phyloP scores from a whole-genome alignment of 2,797 vertebrate genomes.

The Enteromius unitaeniatus region DNA sequence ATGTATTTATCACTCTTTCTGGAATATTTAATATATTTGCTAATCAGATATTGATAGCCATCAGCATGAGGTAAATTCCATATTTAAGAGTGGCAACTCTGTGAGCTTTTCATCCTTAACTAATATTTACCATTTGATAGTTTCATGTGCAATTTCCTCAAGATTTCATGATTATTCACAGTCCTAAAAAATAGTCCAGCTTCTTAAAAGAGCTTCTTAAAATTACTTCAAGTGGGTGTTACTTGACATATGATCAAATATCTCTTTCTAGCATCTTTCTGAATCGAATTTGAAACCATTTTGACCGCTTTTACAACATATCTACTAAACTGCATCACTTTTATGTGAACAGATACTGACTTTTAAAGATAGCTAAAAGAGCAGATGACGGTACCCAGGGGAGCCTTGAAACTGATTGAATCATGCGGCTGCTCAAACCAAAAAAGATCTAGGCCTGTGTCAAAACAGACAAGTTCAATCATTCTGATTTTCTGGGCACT shows the following conservation, averaged over 20 bases:
- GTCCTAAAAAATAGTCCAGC: neutral
- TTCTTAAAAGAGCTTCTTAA: neutral
- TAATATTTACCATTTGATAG: neutral
- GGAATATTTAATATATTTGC: neutral
- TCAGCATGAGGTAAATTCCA: neutral
- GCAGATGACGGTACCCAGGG: slow-evolving; percentile 6
- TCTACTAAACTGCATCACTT: neutral
- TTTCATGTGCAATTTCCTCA: neutral
- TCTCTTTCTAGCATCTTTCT: neutral
- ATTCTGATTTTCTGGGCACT: slow-evolving; percentile 30
- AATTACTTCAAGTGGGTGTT: slow-evolving; percentile 1
- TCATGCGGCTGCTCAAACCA: neutral
- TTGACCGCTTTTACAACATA: slow-evolving; percentile 10
- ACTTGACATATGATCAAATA: neutral
- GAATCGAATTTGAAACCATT: slow-evolving; percentile 5
- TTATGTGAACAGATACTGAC: slow-evolving; percentile 21
- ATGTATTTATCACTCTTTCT: slow-evolving; percentile 13
- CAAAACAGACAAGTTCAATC: slow-evolving; percentile 41
- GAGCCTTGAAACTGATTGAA: slow-evolving; percentile 29
- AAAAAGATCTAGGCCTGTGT: slow-evolving; percentile 4
- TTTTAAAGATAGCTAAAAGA: slow-evolving; percentile 27
- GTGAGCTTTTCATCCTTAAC: neutral
- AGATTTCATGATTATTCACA: neutral
- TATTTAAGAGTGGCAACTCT: neutral
- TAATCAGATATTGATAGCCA: neutral